Base-by-base conservation (phyloP, 2,113 vertebrate species). In the Argyrosomus japonicus region DNA sequence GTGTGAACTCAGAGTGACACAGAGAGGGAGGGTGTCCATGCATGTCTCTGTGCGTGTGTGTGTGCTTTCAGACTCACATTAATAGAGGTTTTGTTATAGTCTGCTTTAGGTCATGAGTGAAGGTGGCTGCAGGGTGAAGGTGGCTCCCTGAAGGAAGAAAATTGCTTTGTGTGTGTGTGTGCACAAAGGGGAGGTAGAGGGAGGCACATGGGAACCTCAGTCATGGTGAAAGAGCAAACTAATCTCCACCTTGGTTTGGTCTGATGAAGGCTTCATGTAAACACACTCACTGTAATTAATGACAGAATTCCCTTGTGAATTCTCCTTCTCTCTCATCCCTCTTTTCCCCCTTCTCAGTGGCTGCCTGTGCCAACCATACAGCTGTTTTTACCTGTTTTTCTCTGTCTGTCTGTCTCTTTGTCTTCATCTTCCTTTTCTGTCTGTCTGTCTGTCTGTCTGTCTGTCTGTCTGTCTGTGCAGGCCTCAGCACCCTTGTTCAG, bases 401-500 rank as follows among this genome's bases (percentile, higher is more conserved):
- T 15, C 36, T 62, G 36, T 32, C 15, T n/a, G n/a, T n/a, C n/a
- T n/a, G n/a, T n/a, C n/a, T n/a, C 29, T 29, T 29, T 29, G 29
- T 29, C 29, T 29, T 29, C 29, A 15, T 2, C 40, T 69, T 25
- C 14, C 14, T 73, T 76, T 21, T 23, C 29, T 27, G n/a, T n/a
- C n/a, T n/a, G n/a, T n/a, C n/a, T n/a, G 23, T 86, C 68, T 75
- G 27, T 65, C 50, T 85, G 79, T 79, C 84, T 56, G 60, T 84
- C 75, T 58, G 61, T 82, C 75, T 80, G 78, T 92, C 89, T 86
- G 88, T 79, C 87, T 86, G 63, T 61, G 57, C 86, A 88, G 88
- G 87, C 89, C 83, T 90, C 92, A 88, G 88, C 87, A 90, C 81
- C 86, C 89, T 86, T 88, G 87, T 93, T 89, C 78, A 82, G 87